Percentiles rank a stretch among this genome's conserved stretches.
Evolutionary conservation across 2,113 vertebrate species (phyloP).

Genomic region (Coreoperca whiteheadi): DNA sequence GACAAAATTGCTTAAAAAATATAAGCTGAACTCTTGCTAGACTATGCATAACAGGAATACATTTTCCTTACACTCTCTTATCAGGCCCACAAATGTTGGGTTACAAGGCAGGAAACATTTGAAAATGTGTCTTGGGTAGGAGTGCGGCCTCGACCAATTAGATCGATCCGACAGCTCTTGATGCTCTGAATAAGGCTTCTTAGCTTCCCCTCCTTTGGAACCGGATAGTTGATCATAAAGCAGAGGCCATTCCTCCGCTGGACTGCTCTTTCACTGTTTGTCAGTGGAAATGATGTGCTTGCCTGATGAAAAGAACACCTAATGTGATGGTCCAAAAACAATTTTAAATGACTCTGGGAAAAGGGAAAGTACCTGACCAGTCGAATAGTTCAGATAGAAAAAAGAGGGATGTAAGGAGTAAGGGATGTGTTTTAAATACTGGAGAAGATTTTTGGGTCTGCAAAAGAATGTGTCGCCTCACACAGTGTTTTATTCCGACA

Average conservation of each 20-base stretch:
- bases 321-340: constrained; percentile 3
- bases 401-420: neutral
- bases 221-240: neutral
- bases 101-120: constrained; percentile 2
- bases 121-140: constrained; percentile 11
- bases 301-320: constrained; percentile 33
- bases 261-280: constrained; percentile 14
- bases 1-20: constrained; percentile 13
- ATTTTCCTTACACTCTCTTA: neutral
- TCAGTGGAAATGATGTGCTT: constrained; percentile 41
- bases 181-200: constrained; percentile 3
- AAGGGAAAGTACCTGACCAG: neutral
- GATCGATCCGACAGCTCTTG: constrained; percentile 29
- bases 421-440: constrained; percentile 12
- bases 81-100: constrained; percentile 3
- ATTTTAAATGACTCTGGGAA: neutral
- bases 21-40: neutral
- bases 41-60: neutral
- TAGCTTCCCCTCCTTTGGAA: neutral
- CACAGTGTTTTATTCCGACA: neutral
- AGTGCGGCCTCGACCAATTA: constrained; percentile 26
- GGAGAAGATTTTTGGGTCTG: neutral
- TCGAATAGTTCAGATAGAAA: neutral
- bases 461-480: neutral
- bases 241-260: neutral